These are phyloP conservation scores for Phalacrocorax carbo DNA, from an alignment of 2,113 vertebrate species.

Conservation along the genomic window DNA sequence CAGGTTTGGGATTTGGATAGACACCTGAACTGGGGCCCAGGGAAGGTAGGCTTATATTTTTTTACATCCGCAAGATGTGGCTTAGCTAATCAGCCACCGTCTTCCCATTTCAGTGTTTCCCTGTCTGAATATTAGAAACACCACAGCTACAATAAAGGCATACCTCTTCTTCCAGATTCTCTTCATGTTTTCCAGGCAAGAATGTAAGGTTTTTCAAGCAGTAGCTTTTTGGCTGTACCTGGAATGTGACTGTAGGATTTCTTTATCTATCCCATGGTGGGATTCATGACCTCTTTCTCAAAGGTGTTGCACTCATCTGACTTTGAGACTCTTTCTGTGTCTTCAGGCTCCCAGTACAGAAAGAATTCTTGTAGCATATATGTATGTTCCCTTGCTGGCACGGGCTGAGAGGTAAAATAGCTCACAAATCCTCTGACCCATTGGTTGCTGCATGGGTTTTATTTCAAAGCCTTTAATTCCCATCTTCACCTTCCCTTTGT, in stretches of 20 bases:
- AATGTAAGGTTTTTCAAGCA: background rate
- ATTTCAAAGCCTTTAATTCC: background rate
- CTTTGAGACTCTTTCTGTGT: background rate
- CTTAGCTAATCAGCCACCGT: background rate
- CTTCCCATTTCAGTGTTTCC: background rate
- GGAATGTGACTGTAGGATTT: background rate
- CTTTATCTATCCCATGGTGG: background rate
- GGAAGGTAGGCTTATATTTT: background rate
- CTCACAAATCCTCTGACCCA: background rate
- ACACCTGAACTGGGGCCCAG: too few species aligned
- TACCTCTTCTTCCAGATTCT: background rate
- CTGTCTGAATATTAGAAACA: conserved; percentile 5
- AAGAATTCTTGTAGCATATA: background rate
- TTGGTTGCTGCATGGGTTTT: background rate
- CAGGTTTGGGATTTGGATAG: background rate
- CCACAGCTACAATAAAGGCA: background rate
- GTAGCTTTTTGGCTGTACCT: background rate
- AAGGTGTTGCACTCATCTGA: background rate
- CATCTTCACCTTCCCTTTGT: background rate
- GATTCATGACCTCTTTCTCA: background rate
- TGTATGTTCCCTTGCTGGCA: background rate
- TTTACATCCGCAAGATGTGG: background rate
- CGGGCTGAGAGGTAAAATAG: background rate
- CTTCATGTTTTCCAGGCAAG: background rate
- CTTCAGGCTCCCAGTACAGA: background rate